Evolutionary conservation across 2,888 invertebrate species (phyloP), one percentile per base, ranked within the genome.

Genomic region (Dolichopus griseipennis): DNA sequence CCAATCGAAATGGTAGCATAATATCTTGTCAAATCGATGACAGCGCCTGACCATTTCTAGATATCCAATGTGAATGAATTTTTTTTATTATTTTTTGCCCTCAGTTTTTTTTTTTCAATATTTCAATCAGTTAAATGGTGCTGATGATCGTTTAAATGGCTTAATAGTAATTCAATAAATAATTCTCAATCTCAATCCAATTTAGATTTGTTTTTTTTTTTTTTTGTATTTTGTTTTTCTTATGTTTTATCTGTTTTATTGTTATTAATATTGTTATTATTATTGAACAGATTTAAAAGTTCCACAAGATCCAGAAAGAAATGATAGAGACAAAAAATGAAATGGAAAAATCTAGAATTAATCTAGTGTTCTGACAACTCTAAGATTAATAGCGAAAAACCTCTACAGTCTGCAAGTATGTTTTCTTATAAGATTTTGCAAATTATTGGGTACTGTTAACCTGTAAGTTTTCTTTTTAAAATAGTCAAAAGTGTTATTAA

Each of bases 21-120:
- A 52, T 52, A 52, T 52, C 52, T 52, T 52, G 52, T 52, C 52
- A 52, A 52, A 52, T 52, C 52, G 18, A 52, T 52, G 52, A 52
- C 52, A 52, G 52, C 52, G 52, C 52, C 52, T 52, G 52, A 52
- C 52, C 52, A 52, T 52, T 52, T 52, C 52, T 52, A 52, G 52
- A 52, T 52, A 52, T 52, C 18, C 52, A 52, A 52, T 52, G 52
- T 52, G 52, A 52, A 52, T 52, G 18, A 18, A 52, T 18, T 52
- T 52, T 52, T 52, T 52, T 15, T 52, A 18, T 12, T 52, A 18
- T 18, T 15, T 52, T 52, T 52, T 18, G n/a, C n/a, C n/a, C n/a
- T n/a, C n/a, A n/a, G n/a, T n/a, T 18, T 18, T 52, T 52, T 52
- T 52, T 52, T 1, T 15, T 52, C 52, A 52, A 52, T 52, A 52